A percentile compares a stretch with the other conserved stretches of the same genome.
These are phyloP conservation scores for Diaprepes abbreviatus DNA, from an alignment of 2,888 invertebrate genomes.

Conservation along the genomic window DNA sequence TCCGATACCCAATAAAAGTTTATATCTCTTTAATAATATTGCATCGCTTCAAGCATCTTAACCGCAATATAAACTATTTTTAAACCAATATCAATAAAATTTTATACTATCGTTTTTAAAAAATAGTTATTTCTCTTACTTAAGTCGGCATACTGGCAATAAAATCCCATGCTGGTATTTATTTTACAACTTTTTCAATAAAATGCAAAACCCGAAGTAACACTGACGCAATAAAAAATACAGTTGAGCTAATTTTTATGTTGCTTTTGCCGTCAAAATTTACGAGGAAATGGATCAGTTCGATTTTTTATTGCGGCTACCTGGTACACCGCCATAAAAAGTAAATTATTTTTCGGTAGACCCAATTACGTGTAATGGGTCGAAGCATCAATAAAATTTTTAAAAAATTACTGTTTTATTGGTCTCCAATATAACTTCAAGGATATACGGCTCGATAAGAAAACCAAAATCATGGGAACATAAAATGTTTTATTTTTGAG, in stretches of 20 bases:
- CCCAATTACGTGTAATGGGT: not conserved
- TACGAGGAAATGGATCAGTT: slow-evolving; percentile 16
- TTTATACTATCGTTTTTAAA: slow-evolving; percentile 6
- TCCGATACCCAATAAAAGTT: not conserved
- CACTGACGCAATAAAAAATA: slow-evolving; percentile 2
- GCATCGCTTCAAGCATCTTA: not conserved
- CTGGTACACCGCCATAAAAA: slow-evolving; percentile 8
- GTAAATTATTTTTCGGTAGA: slow-evolving; percentile 1
- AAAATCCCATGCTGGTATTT: slow-evolving; percentile 16
- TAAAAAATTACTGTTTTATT: not conserved
- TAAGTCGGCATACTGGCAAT: not conserved
- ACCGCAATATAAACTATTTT: slow-evolving; percentile 7
- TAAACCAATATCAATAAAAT: slow-evolving; percentile 14
- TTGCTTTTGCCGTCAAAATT: not conserved
- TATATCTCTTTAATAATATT: not conserved
- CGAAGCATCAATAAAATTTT: slow-evolving; percentile 5
- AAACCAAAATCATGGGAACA: too few species aligned
- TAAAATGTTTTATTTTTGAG: too few species aligned
- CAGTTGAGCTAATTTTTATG: slow-evolving; percentile 12
- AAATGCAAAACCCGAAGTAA: not conserved
- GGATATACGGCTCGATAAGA: too few species aligned
- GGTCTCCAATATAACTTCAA: not conserved
- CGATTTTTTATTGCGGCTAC: slow-evolving; percentile 2
- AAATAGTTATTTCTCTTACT: slow-evolving; percentile 8
- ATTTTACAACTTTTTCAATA: slow-evolving; percentile 17